Conservation (phyloP, 2,113 vertebrate genomes). For the Struthidea cinerea region DNA sequence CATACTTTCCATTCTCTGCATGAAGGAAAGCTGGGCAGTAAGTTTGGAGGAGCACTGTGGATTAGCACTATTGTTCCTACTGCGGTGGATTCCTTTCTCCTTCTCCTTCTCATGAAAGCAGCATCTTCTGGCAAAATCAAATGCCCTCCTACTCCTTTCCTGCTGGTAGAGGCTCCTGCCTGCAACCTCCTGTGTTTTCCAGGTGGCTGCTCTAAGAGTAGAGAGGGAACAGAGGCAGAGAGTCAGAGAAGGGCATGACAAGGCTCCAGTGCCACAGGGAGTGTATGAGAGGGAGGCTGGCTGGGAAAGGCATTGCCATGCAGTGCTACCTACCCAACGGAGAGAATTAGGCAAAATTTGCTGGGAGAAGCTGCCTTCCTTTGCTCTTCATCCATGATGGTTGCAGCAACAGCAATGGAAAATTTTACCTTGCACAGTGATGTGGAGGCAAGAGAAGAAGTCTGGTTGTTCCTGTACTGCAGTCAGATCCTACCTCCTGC, state of each 20-base stretch:
- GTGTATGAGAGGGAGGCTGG: not conserved
- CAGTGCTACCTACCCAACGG: not conserved
- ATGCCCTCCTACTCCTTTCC: not conserved
- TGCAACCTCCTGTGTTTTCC: not conserved
- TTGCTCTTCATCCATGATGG: not conserved
- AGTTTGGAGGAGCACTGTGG: not conserved
- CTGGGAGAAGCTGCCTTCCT: not conserved
- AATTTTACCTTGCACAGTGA: not conserved
- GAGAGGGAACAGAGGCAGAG: not conserved
- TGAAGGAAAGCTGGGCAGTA: not conserved
- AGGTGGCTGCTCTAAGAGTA: not conserved
- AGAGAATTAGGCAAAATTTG: not conserved
- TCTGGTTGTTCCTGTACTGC: not conserved
- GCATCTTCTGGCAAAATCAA: not conserved
- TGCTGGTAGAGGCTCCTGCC: not conserved
- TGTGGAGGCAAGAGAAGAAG: not conserved
- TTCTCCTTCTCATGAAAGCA: not conserved
- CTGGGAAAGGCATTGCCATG: not conserved
- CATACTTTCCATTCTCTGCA: not conserved
- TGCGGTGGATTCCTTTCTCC: not conserved
- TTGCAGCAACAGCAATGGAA: not conserved
- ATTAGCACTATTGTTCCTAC: not conserved
- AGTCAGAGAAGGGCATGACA: not conserved
- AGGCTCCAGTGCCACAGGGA: not conserved
- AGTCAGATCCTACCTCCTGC: not conserved